These are phyloP conservation scores for Naja naja DNA, from an alignment of 2,113 vertebrate species.

Conservation along the genomic window DNA sequence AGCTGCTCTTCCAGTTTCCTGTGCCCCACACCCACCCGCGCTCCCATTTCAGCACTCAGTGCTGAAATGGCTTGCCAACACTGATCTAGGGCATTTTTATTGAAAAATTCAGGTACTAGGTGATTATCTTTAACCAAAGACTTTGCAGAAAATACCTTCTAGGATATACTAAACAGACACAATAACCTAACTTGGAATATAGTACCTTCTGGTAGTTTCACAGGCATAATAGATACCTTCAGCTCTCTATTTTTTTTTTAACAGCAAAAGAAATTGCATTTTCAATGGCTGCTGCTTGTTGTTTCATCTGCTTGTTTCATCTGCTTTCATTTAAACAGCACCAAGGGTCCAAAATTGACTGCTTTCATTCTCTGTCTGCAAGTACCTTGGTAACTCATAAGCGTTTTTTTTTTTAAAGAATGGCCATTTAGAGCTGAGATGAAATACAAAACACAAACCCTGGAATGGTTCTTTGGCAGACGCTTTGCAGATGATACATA, in stretches of 20 bases:
- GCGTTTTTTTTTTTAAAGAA: conserved; percentile 15
- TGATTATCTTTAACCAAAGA: background rate
- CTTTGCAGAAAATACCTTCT: background rate
- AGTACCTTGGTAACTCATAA: background rate
- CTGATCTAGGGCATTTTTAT: background rate
- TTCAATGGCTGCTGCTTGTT: background rate
- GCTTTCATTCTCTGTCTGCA: background rate
- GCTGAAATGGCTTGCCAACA: no score
- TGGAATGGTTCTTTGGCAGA: background rate
- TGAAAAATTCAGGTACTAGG: background rate
- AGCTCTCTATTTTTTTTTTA: background rate
- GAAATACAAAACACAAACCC: background rate
- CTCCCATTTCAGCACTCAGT: no score
- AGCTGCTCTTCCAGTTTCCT: no score
- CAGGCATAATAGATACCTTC: no score
- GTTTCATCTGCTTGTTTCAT: background rate
- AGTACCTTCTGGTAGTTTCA: background rate
- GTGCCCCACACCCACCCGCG: no score
- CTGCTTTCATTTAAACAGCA: background rate
- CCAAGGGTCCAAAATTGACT: background rate
- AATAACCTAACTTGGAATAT: background rate
- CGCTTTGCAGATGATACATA: conserved; percentile 15
- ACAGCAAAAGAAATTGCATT: background rate
- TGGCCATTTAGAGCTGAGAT: background rate
- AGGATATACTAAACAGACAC: background rate